Conservation (phyloP, 2,113 vertebrate species). For the Ptyas mucosa region DNA sequence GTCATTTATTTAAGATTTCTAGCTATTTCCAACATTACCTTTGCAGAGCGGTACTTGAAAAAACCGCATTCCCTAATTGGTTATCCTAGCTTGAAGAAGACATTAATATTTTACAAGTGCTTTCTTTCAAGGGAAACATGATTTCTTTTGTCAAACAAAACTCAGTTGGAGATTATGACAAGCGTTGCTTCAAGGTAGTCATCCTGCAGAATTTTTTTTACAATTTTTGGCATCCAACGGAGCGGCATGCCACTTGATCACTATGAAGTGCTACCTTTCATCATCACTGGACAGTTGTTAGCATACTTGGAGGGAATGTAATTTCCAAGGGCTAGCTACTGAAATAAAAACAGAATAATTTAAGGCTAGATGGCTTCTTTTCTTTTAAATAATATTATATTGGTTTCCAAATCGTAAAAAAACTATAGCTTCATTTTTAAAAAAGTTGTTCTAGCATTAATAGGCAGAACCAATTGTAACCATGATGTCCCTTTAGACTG, state of each 20-base stretch:
- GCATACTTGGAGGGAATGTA: rapidly evolving
- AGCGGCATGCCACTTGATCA: conserved; percentile 3
- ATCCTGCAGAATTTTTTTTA: conserved; percentile 22
- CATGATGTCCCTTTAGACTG: conserved; percentile 76
- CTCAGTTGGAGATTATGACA: conserved; percentile 40
- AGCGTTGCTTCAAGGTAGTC: conserved; percentile 31
- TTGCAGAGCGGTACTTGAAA: background rate
- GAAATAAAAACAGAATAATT: background rate
- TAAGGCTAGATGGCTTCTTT: background rate
- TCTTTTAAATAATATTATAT: background rate
- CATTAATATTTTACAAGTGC: background rate
- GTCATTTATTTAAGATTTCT: background rate
- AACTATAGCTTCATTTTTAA: background rate
- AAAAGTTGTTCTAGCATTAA: background rate
- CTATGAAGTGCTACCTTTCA: conserved; percentile 26
- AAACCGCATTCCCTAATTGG: conserved; percentile 1
- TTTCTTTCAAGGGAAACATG: conserved; percentile 15
- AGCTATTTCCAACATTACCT: background rate
- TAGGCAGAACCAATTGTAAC: background rate
- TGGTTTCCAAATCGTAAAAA: background rate
- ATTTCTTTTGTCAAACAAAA: conserved; percentile 20
- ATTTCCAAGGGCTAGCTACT: background rate
- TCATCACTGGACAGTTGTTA: conserved; percentile 25
- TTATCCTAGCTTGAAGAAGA: background rate
- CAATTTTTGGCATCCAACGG: conserved; percentile 36